Conservation (phyloP, 2,888 invertebrate genomes). For the Chaitophorus viminalis region DNA sequence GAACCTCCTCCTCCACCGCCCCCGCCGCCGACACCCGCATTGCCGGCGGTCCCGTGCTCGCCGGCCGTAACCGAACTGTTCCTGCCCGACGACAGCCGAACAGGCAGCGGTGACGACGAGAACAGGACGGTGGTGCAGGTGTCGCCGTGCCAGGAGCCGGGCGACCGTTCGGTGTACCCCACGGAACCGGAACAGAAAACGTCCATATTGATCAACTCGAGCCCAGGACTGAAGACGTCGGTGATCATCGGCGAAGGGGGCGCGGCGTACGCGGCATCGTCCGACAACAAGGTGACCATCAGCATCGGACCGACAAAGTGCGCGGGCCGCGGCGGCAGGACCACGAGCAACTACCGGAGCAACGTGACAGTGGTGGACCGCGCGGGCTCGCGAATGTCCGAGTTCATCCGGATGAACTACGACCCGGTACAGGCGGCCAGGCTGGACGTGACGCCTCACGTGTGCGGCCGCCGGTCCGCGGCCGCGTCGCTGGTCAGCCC, state of each 20-base stretch:
- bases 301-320: slow-evolving; percentile 67
- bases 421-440: slow-evolving; percentile 83
- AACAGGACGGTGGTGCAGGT: slow-evolving; percentile 75
- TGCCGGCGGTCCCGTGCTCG: slow-evolving; percentile 52
- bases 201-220: slow-evolving; percentile 54
- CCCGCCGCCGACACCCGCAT: slow-evolving; percentile 63
- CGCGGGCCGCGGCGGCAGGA: slow-evolving; percentile 65
- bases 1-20: slow-evolving; percentile 63
- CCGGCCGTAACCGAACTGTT: slow-evolving; percentile 35
- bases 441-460: slow-evolving; percentile 79
- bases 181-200: slow-evolving; percentile 53
- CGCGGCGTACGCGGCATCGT: slow-evolving; percentile 62
- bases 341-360: slow-evolving; percentile 57
- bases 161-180: not conserved
- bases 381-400: slow-evolving; percentile 65
- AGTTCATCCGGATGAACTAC: slow-evolving; percentile 63
- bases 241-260: slow-evolving; percentile 64
- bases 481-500: slow-evolving; percentile 63
- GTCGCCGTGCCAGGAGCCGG: slow-evolving; percentile 68
- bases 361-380: slow-evolving; percentile 36
- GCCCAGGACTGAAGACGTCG: slow-evolving; percentile 61
- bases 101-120: slow-evolving; percentile 17
- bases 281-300: slow-evolving; percentile 68
- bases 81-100: slow-evolving; percentile 51
- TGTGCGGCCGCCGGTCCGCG: slow-evolving; percentile 73